A percentile compares a stretch with the other conserved stretches of the same genome.
Conservation (phyloP, 1,140 invertebrate species). For the Argopecten irradians region DNA sequence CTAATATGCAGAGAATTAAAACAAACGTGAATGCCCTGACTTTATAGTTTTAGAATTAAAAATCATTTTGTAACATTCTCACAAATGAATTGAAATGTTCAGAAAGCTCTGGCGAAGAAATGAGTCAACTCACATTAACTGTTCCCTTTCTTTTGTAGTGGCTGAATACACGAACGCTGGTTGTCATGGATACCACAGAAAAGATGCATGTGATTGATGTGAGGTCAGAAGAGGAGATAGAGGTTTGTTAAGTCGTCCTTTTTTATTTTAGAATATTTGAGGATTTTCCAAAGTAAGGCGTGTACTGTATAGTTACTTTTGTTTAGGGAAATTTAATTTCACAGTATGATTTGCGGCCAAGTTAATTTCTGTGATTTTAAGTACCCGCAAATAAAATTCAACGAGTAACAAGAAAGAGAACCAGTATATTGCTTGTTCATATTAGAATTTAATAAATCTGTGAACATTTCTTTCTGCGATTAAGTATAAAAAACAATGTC, state of each 20-base stretch:
- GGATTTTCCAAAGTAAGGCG: background rate
- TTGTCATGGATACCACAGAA: constrained; percentile 90
- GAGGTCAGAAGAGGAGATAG: constrained; percentile 86
- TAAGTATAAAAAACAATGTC: too few species aligned
- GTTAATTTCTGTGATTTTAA: too few species aligned
- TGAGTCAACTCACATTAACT: background rate
- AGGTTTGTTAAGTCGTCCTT: constrained; percentile 63
- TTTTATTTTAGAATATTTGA: background rate
- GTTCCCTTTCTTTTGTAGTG: constrained; percentile 78
- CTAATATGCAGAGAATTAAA: too few species aligned
- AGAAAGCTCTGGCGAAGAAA: background rate
- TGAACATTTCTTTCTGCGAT: too few species aligned
- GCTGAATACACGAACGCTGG: constrained; percentile 91
- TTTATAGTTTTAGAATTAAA: too few species aligned
- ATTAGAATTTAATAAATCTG: too few species aligned
- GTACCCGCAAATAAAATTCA: too few species aligned
- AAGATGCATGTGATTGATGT: constrained; percentile 93
- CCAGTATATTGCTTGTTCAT: too few species aligned
- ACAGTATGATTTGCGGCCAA: background rate
- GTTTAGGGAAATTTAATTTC: background rate
- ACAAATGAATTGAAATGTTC: background rate
- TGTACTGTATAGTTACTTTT: background rate
- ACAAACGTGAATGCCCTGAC: too few species aligned
- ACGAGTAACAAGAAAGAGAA: too few species aligned
- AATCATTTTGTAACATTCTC: background rate